phyloP scores from a whole-genome alignment of 1,140 invertebrate genomes.

The Drosophila oshimai region DNA sequence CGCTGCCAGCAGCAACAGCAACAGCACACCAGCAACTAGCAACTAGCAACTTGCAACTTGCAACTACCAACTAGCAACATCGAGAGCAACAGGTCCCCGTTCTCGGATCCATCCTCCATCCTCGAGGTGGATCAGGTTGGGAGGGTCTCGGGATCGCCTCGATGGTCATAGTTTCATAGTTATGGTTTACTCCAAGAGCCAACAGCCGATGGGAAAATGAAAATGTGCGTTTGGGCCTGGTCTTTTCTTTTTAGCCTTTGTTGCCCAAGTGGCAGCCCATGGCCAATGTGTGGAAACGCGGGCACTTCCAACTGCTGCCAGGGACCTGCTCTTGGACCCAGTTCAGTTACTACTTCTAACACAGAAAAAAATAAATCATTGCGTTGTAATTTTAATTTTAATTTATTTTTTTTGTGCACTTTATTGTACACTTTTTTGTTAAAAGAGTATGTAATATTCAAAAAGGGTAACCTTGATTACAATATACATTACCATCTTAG shows the following conservation, averaged over 20 bases:
- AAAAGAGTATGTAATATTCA: too few species aligned
- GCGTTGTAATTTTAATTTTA: too few species aligned
- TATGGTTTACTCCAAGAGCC: constrained; percentile 49
- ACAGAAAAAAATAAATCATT: too few species aligned
- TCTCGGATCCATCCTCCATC: background rate
- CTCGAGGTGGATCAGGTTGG: constrained; percentile 9
- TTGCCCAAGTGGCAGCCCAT: constrained; percentile 71
- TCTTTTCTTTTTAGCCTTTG: constrained; percentile 13
- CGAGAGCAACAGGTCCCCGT: constrained; percentile 14
- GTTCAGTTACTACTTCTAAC: constrained; percentile 4
- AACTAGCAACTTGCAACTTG: constrained; percentile 2
- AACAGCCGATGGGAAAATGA: constrained; percentile 71
- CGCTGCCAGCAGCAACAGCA: constrained; percentile 56
- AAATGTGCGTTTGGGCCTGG: constrained; percentile 61
- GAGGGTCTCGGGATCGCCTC: constrained; percentile 48
- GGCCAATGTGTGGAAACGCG: constrained; percentile 78
- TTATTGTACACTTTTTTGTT: too few species aligned
- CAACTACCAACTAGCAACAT: constrained; percentile 5
- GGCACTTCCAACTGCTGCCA: constrained; percentile 59
- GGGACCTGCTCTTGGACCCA: constrained; percentile 5
- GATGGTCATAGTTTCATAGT: constrained; percentile 71
- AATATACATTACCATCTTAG: too few species aligned
- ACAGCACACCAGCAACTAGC: constrained; percentile 7
- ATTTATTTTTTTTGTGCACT: too few species aligned
- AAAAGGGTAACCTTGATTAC: too few species aligned